Evolutionary conservation across 2,888 invertebrate species (phyloP), one percentile per base, ranked within the genome.

Genomic region (Leptarthrus brevirostris): DNA sequence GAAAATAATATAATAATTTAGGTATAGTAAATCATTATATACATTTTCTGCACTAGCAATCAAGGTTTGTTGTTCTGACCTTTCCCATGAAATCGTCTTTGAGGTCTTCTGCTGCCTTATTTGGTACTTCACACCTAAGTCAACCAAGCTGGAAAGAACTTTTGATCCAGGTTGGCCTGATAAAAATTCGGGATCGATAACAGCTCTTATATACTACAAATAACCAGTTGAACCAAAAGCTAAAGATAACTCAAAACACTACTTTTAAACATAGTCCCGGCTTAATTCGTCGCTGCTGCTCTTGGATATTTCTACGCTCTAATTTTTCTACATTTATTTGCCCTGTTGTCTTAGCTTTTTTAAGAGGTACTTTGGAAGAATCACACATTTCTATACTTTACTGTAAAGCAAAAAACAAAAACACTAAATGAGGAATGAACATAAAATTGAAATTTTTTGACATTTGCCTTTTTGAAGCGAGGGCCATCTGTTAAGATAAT

Each of bases 261-360:
- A 79, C 79, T 76, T 83, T 85, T 22, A 80, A 76, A 44, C 85
- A 84, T 76, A 84, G 83, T 0, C 80, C 80, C 0, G 85, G 85
- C 18, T 80, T 82, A 0, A 84, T 81, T 0, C 84, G 81, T 34
- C 81, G 82, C 26, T 83, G 83, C 30, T 83, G 81, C 20, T 85
- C 84, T 34, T 78, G 79, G 0, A 83, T 72, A 0, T 79, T 76
- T 73, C 82, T 82, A 26, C 80, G 81, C 2, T 78, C 77, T 6
- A 84, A 64, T 40, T 82, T 84, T 3, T 84, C 83, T 0, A 79
- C 73, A 66, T 81, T 40, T 22, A 54, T 54, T 22, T 54, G 24
- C 16, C 40, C 26, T 16, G 26, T 71, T 6, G 54, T 71, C 16
- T 71, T 71, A 16, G 36, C 8, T 44, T 71, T 71, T 18, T 56